Base-by-base conservation (phyloP, 2,113 vertebrate genomes). In the Tinamus guttatus region DNA sequence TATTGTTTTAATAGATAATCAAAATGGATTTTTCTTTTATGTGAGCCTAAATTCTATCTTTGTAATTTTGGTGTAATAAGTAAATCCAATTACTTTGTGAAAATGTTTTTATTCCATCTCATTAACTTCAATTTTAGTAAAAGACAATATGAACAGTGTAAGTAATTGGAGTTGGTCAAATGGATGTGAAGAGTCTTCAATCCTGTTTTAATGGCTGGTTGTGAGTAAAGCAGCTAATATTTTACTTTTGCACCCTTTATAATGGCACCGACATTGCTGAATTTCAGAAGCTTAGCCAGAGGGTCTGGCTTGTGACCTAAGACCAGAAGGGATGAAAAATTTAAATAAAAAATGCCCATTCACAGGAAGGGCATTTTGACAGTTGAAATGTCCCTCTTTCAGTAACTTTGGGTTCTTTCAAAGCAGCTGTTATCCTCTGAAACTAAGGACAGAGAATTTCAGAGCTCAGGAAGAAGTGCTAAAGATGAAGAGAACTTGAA, bases 71-170 rank as follows among this genome's bases (percentile, higher is more conserved):
- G 5, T 75, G 14, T 81, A 81, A 10, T 1, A 81, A 34, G 17
- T 78, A 90, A 89, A 90, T 62, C 32, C 22, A 89, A 60, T 90
- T 90, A 90, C 78, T 77, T 83, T 52, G 9, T 90, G 56, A 38
- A 93, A 81, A 79, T 60, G 13, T 92, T 90, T 92, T 90, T 4
- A 71, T 79, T 93, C 58, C 15, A n/a, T 28, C 38, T 92, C 16
- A 64, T 78, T 84, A 47, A 34, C 22, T 69, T 7, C 63, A 25
- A 36, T 89, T 90, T 95, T 52, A 84, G 14, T 40, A 49, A 73
- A 78, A 36, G 10, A 47, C 25, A 20, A 78, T 32, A 27, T 13
- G 80, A 85, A 45, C 38, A 65, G 19, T n/a, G 30, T 56, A 58
- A 74, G 52, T 84, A 92, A 78, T 41, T 89, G 14, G 32, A 78